Evolutionary conservation across 2,113 vertebrate species (phyloP).

Genomic region (Vulpes vulpes): DNA sequence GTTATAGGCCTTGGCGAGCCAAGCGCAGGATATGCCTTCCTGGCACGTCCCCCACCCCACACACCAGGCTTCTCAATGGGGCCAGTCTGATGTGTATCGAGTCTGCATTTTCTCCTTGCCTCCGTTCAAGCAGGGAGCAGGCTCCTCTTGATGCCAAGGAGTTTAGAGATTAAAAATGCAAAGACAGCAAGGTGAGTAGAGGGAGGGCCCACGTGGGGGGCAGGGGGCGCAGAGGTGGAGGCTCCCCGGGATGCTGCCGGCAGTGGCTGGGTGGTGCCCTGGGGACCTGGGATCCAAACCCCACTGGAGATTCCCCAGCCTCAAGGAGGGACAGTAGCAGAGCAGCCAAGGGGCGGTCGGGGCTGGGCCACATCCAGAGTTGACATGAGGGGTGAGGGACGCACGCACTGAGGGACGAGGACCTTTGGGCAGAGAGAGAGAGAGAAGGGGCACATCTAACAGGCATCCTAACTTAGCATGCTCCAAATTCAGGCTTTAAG

Average conservation of each 20-base stretch:
- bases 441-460: not conserved
- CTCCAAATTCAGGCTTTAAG: not conserved
- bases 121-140: not conserved
- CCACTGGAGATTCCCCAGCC: not conserved
- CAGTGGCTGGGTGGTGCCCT: not conserved
- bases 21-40: not conserved
- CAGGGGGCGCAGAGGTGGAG: too few relatives aligned
- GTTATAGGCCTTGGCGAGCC: not conserved
- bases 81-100: not conserved
- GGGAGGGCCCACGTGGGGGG: not conserved
- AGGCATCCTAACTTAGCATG: not conserved
- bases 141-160: not conserved
- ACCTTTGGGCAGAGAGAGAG: not conserved
- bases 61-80: not conserved
- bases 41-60: too few relatives aligned
- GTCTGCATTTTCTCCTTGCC: not conserved
- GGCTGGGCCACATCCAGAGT: not conserved
- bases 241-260: not conserved
- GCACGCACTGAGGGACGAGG: fast-evolving
- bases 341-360: fast-evolving
- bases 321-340: not conserved
- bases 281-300: not conserved
- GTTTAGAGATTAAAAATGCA: not conserved
- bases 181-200: not conserved
- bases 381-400: not conserved